Evolutionary conservation across 2,113 vertebrate species (phyloP), one percentile per base, ranked within the genome.

Genomic region (Pelvicachromis taeniatus): DNA sequence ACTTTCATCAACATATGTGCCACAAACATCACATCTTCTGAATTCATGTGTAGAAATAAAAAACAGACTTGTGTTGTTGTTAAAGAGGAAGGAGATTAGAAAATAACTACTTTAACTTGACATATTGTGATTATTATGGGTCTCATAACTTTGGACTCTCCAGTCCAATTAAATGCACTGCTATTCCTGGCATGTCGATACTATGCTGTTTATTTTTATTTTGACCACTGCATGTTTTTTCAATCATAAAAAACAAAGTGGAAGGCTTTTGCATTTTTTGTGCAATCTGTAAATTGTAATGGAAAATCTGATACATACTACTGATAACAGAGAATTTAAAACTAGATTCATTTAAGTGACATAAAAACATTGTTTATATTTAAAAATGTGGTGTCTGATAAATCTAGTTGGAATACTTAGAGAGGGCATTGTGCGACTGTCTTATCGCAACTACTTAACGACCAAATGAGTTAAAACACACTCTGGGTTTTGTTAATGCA

Each of bases 311-410:
- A 65, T 19, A 65, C 35, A 40, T 8, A 14, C 10, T 21, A 14
- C 2, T 40, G 19, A 65, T 40, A 65, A 42, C n/a, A 42, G 35
- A 68, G 35, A 14, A 16, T 9, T 68, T 42, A 40, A 40, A 11
- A 38, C 58, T 35, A 4, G 59, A 7, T 38, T 38, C 19, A 38
- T 12, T 1, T 63, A 13, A 65, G 21, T 63, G 10, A n/a, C 33
- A 38, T 65, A 38, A 65, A 65, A 38, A 35, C 63, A 23, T 9
- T 42, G 12, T 40, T 68, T 42, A 42, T 70, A 70, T 70, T 70
- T 70, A 45, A 1, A 0, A 42, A 70, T 45, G 0, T 1, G 65
- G 12, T 2, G 21, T 45, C 14, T 70, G 5, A 23, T 45, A 4
- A 45, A 70, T 42, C n/a, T 7, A 14, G 63, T 13, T 1, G 19